Evolutionary conservation across 2,113 vertebrate species (phyloP), one percentile per base, ranked within the genome.

Genomic region (Lethenteron reissneri): DNA sequence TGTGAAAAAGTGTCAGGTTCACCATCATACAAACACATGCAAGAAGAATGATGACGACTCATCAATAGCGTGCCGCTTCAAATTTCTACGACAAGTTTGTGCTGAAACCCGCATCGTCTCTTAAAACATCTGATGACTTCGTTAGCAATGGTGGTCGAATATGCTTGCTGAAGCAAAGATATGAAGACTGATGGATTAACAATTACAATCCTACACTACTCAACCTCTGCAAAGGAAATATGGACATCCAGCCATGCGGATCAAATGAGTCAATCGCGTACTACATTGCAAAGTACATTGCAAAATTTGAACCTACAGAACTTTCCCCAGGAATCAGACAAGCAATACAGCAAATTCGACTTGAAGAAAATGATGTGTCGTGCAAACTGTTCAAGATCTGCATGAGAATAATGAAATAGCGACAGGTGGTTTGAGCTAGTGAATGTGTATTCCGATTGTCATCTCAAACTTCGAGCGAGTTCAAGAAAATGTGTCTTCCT

Each of bases 241-340:
- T 64, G 60, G 60, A 64, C 17, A 64, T 64, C 60, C 60, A 64
- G 60, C 60, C 60, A 64, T 64, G 60, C 60, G 60, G 60, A 64
- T 64, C 60, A 14, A 64, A 64, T 64, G 4, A 64, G 17, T 15
- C 60, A 19, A 64, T 64, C 17, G 60, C 60, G 14, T 64, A 64
- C 41, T 64, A 64, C 8, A 64, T 64, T 64, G 60, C 4, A 14
- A 64, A 64, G 17, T 64, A 64, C 60, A 64, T 64, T 64, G 3
- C 60, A 14, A 64, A 64, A 64, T 15, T 4, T 64, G 60, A 64
- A 19, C 60, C 60, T 15, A 64, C 14, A 14, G 7, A 19, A 7
- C 17, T 64, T 14, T 15, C 14, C 60, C 14, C 14, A 19, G 60
- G 60, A 64, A 15, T 64, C 14, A 3, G 14, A 64, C 14, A 64